Evolutionary conservation across 2,797 vertebrate genomes (phyloP).

Genomic region (Cirrhinus mrigala): DNA sequence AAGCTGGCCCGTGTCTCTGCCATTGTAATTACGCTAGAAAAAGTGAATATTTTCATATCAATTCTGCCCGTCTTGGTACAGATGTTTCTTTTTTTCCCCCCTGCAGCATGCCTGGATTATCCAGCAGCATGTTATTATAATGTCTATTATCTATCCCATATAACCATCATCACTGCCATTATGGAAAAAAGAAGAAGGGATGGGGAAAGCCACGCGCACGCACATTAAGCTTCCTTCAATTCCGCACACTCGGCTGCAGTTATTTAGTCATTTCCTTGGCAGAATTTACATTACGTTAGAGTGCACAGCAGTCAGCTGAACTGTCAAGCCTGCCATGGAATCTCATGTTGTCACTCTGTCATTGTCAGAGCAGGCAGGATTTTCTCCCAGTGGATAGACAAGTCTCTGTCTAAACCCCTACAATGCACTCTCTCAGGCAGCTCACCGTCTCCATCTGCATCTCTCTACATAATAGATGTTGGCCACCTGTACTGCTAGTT

Average conservation of each 20-base stretch:
- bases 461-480: slow-evolving; percentile 62
- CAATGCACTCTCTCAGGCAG: slow-evolving; percentile 55
- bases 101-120: slow-evolving; percentile 37
- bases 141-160: slow-evolving; percentile 33
- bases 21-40: slow-evolving; percentile 41
- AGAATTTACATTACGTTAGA: slow-evolving; percentile 56
- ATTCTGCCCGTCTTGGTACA: slow-evolving; percentile 20
- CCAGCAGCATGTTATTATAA: slow-evolving; percentile 37
- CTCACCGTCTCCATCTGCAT: slow-evolving; percentile 51
- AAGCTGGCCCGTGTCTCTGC: slow-evolving; percentile 28
- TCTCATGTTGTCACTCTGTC: slow-evolving; percentile 66
- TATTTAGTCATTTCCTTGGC: slow-evolving; percentile 52
- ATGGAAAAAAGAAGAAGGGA: slow-evolving; percentile 15
- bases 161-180: slow-evolving; percentile 45
- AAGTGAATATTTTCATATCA: slow-evolving; percentile 47
- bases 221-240: slow-evolving; percentile 45
- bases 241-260: slow-evolving; percentile 34
- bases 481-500: slow-evolving; percentile 59
- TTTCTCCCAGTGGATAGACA: slow-evolving; percentile 58
- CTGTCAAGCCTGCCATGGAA: slow-evolving; percentile 60
- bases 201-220: neutral
- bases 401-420: slow-evolving; percentile 59
- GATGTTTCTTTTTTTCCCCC: neutral
- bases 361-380: slow-evolving; percentile 57
- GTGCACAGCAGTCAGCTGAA: slow-evolving; percentile 59